Conservation (phyloP, 2,888 invertebrate species). For the Eulithis prunata region DNA sequence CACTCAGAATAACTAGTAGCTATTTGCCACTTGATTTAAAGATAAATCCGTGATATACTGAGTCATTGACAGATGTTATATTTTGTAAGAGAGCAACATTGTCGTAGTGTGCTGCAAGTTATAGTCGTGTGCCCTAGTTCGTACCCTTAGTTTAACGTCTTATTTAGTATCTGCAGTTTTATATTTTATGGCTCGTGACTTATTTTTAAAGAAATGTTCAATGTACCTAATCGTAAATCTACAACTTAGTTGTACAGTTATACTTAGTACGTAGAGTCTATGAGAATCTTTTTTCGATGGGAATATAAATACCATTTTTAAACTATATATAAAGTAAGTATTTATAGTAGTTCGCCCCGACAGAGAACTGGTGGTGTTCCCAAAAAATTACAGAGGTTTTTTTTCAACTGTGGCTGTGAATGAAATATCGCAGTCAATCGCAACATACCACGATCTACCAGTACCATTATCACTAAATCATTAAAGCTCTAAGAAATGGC, state of each 20-base stretch:
- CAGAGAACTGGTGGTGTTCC: no score
- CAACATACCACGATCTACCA: no score
- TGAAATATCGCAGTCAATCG: no score
- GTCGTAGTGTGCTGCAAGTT: constrained; percentile 1
- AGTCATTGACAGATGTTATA: neutral
- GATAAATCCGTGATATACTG: neutral
- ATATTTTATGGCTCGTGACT: constrained; percentile 16
- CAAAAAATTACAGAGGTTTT: no score
- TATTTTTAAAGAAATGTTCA: constrained; percentile 4
- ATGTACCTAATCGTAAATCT: neutral
- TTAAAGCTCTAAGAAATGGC: no score
- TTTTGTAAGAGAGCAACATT: constrained; percentile 21
- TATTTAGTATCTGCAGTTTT: constrained; percentile 26
- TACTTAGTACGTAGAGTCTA: neutral
- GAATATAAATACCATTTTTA: no score
- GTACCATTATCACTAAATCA: no score
- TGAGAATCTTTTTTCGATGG: neutral
- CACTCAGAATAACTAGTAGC: no score
- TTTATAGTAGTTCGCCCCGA: no score
- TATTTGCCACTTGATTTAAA: no score
- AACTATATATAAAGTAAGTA: no score
- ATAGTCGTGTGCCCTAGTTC: constrained; percentile 16
- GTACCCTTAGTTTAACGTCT: constrained; percentile 23
- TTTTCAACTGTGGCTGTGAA: no score
- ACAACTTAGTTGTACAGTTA: neutral